These are phyloP conservation scores for Corythaeola cristata DNA, from an alignment of 2,113 vertebrate species.

Conservation along the genomic window DNA sequence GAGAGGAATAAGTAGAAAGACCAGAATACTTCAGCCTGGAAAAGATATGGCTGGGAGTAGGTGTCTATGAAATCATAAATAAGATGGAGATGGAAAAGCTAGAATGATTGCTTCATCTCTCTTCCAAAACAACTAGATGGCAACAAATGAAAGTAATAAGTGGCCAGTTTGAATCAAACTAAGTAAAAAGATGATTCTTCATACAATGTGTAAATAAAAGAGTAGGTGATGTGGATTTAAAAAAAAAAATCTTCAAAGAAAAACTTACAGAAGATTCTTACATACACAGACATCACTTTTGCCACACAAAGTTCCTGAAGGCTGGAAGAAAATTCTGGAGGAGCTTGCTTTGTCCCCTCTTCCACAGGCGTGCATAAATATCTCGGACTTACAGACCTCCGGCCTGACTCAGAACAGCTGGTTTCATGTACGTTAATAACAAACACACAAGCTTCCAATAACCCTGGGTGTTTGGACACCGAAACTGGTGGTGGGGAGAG, in stretches of 20 bases:
- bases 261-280: not conserved
- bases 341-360: not conserved
- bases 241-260: too few species aligned
- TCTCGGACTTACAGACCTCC: accelerated
- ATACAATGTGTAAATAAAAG: not conserved
- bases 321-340: not conserved
- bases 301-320: not conserved
- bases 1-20: not conserved
- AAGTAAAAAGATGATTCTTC: not conserved
- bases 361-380: too few species aligned
- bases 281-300: not conserved
- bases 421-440: accelerated
- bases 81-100: not conserved
- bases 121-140: not conserved
- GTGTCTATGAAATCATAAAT: not conserved
- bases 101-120: not conserved
- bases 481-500: not conserved
- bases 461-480: not conserved
- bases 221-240: too few species aligned
- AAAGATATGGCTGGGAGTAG: not conserved
- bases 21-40: not conserved
- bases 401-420: not conserved
- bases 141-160: not conserved
- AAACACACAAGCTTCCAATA: not conserved
- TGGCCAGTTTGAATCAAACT: not conserved